These are phyloP conservation scores for Drosophila pectinifera DNA, from an alignment of 1,140 invertebrate genomes.

Conservation along the genomic window DNA sequence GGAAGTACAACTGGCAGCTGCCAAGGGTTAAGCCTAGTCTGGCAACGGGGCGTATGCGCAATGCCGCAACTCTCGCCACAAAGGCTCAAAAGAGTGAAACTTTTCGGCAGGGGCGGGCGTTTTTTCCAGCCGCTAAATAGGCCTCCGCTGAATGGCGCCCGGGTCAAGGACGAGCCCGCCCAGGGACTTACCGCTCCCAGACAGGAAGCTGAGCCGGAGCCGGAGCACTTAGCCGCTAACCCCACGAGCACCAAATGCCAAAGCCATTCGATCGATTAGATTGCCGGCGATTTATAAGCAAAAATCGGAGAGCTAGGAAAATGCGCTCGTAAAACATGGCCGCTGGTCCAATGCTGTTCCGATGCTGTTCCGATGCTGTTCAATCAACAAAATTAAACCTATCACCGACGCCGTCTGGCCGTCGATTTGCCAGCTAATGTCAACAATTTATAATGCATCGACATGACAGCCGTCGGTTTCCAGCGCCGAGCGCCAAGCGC, in stretches of 20 bases:
- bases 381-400: constrained; percentile 60
- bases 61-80: constrained; percentile 23
- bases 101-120: constrained; percentile 1
- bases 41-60: constrained; percentile 51
- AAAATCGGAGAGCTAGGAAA: constrained; percentile 12
- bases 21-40: constrained; percentile 26
- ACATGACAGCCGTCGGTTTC: constrained; percentile 32
- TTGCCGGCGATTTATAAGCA: constrained; percentile 54
- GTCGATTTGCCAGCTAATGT: constrained; percentile 63
- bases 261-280: constrained; percentile 66
- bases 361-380: constrained; percentile 13
- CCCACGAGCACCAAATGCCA: constrained; percentile 65
- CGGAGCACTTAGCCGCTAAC: constrained; percentile 48
- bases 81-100: constrained; percentile 39
- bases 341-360: not conserved
- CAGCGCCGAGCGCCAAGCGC: constrained; percentile 20
- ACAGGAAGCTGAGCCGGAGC: constrained; percentile 29
- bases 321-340: constrained; percentile 28
- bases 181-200: constrained; percentile 26
- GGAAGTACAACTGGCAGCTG: not conserved
- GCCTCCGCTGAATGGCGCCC: constrained; percentile 36
- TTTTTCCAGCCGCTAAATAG: constrained; percentile 32
- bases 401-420: constrained; percentile 49
- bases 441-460: constrained; percentile 76
- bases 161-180: constrained; percentile 57